Evolutionary conservation across 2,888 invertebrate species (phyloP), one percentile per base, ranked within the genome.

Genomic region (Lepidocyrtinus sp.): DNA sequence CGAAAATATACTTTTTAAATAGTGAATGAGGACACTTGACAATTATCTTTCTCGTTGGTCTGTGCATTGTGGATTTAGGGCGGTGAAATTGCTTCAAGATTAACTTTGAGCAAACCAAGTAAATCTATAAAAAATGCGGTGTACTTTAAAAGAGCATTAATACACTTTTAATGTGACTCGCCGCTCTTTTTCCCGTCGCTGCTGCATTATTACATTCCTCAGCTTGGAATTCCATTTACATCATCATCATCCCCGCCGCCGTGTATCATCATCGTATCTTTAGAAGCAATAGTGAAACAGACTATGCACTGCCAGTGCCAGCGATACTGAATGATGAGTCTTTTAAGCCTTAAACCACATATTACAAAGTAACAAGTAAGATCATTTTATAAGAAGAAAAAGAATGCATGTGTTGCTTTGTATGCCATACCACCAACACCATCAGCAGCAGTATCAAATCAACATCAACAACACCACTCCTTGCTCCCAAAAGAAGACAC

Each of bases 181-280:
- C 26, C 67, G 67, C n/a, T 36, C 21, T 67, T 36, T 67, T 25
- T 64, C 15, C n/a, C 26, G 26, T 64, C 22, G 1, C 15, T 5
- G 25, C 26, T 71, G 71, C 71, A 71, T 61, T 55, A 45, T 71
- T 65, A 17, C 50, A 50, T 50, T 50, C 50, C 15, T 61, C 27
- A 72, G 61, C 45, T 77, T 15, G 77, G 72, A 77, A 77, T 77
- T 65, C 72, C 71, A 67, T 69, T 68, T 50, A 62, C 75, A 25
- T 67, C 74, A 24, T 63, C 36, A 59, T 68, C 63, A 22, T 5
- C 19, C 36, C n/a, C 17, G 19, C 24, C 50, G 36, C 36, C 15
- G 50, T 50, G 50, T 50, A n/a, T 50, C 50, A 50, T 50, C 50
- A 50, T 50, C 50, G 17, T 36, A 36, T 50, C 50, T 36, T 36